phyloP scores from a whole-genome alignment of 2,797 vertebrate species.

The Onychomys arenicola region DNA sequence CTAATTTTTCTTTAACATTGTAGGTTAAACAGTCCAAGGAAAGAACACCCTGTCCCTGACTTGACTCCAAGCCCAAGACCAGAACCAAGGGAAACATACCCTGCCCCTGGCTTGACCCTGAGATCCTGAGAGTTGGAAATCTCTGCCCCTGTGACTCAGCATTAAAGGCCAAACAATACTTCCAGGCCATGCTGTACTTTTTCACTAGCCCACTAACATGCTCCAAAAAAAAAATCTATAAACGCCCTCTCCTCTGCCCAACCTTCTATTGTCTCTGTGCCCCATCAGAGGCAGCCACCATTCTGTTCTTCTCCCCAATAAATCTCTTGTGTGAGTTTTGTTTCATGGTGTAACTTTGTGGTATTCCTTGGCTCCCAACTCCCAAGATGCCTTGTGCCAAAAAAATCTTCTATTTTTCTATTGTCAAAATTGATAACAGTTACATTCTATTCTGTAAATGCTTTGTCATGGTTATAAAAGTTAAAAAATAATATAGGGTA shows the following conservation, averaged over 20 bases:
- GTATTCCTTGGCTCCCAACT: not conserved
- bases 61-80: not conserved
- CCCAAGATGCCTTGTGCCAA: not conserved
- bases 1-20: not conserved
- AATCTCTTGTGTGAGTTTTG: not conserved
- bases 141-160: not conserved
- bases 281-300: not conserved
- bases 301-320: not conserved
- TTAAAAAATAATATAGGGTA: slow-evolving; percentile 13
- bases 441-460: not conserved
- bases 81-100: not conserved
- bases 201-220: not conserved
- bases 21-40: not conserved
- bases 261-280: not conserved
- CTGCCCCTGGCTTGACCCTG: not conserved
- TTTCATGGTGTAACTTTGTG: not conserved
- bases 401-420: not conserved
- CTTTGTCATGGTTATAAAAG: not conserved
- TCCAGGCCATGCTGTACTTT: not conserved
- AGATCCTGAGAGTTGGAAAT: not conserved
- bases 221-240: not conserved
- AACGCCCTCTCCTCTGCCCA: not conserved
- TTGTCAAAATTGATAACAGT: slow-evolving; percentile 22
- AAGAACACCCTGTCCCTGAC: not conserved
- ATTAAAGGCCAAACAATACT: not conserved